Evolutionary conservation across 2,797 vertebrate genomes (phyloP).

Genomic region (Protosalanx chinensis): DNA sequence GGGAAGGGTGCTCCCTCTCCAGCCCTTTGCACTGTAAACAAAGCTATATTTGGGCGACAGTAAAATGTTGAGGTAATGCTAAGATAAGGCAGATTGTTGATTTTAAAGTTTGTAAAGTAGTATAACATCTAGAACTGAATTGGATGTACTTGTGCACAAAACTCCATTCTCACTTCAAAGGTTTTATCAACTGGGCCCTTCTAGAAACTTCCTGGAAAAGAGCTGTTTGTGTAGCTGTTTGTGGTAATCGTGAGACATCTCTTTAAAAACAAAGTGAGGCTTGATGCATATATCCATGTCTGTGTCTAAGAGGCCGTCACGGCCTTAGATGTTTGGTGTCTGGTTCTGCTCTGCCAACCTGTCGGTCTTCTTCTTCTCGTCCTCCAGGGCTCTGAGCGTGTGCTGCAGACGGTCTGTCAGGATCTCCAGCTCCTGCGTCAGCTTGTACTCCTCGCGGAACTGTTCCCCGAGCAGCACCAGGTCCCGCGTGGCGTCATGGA

Average conservation of each 20-base stretch:
- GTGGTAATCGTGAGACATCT: too few relatives aligned
- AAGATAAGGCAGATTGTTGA: background rate
- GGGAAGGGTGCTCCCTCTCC: background rate
- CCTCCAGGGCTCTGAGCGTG: constrained; percentile 92
- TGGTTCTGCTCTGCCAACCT: constrained; percentile 74
- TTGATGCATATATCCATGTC: too few relatives aligned
- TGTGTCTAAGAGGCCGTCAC: background rate
- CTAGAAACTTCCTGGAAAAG: background rate
- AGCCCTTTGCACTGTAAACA: constrained; percentile 15
- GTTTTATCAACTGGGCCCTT: background rate
- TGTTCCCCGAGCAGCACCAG: constrained; percentile 97
- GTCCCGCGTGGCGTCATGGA: constrained; percentile 95
- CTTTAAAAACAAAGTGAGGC: too few relatives aligned
- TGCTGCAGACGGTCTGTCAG: constrained; percentile 96
- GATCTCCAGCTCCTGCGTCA: constrained; percentile 97
- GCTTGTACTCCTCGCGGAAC: constrained; percentile 97
- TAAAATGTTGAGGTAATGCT: background rate
- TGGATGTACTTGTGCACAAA: background rate
- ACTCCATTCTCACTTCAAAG: background rate
- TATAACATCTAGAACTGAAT: background rate
- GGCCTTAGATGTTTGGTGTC: background rate
- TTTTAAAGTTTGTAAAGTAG: background rate
- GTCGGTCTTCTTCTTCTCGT: constrained; percentile 99
- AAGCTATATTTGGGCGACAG: constrained; percentile 1
- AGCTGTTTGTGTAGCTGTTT: too few relatives aligned